Evolutionary conservation across 2,888 invertebrate genomes (phyloP).

Genomic region (Orthonevra nobilis): DNA sequence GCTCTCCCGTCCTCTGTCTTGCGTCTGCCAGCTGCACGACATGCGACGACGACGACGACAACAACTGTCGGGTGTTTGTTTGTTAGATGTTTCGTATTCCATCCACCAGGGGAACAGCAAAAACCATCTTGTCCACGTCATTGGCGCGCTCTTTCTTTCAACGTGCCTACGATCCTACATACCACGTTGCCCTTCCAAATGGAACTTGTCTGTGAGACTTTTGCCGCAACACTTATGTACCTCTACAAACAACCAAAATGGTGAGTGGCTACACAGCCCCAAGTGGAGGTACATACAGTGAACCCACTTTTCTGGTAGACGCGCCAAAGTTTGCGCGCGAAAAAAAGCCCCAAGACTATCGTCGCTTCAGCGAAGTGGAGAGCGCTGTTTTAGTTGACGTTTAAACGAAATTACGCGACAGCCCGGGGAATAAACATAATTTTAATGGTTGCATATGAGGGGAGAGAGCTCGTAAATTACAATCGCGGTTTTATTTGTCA

Average conservation of each 20-base stretch:
- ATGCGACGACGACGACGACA: neutral
- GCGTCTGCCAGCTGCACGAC: slow-evolving; percentile 24
- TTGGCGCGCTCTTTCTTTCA: slow-evolving; percentile 50
- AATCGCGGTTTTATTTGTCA: slow-evolving; percentile 80
- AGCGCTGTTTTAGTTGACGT: no score
- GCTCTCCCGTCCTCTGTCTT: neutral
- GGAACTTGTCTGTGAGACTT: no score
- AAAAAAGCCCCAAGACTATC: slow-evolving; percentile 59
- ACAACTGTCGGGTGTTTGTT: slow-evolving; percentile 62
- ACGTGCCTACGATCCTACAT: neutral
- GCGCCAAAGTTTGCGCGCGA: slow-evolving; percentile 53
- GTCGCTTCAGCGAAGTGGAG: slow-evolving; percentile 1
- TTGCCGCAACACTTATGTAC: slow-evolving; percentile 49
- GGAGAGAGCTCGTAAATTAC: slow-evolving; percentile 76
- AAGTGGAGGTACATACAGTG: slow-evolving; percentile 15
- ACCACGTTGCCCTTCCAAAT: neutral
- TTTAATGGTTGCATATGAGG: slow-evolving; percentile 8
- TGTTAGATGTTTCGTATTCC: slow-evolving; percentile 68
- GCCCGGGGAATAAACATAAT: slow-evolving; percentile 30
- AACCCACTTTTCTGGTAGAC: no score
- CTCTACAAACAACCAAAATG: slow-evolving; percentile 62
- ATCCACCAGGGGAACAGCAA: slow-evolving; percentile 63
- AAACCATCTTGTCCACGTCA: slow-evolving; percentile 37
- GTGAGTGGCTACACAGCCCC: slow-evolving; percentile 11
- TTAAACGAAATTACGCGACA: slow-evolving; percentile 36